Conservation (phyloP, 2,797 vertebrate genomes). For the Natrix natrix region DNA sequence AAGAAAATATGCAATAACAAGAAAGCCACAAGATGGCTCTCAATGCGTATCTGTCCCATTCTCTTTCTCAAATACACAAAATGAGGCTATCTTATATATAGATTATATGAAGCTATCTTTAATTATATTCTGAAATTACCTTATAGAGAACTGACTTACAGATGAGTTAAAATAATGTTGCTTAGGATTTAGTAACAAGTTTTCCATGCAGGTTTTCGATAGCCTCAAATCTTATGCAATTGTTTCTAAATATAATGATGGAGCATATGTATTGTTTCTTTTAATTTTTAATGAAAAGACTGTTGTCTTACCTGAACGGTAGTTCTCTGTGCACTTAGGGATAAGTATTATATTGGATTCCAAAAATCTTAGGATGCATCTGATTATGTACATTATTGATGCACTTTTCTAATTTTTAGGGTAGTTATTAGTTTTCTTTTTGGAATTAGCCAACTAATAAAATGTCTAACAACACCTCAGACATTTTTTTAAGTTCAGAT, state of each 20-base stretch:
- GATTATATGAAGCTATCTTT: background rate
- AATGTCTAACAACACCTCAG: background rate
- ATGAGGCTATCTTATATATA: background rate
- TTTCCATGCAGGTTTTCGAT: background rate
- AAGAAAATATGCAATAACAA: constrained; percentile 31
- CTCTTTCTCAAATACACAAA: background rate
- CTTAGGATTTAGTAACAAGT: background rate
- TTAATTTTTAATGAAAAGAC: background rate
- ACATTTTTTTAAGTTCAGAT: background rate
- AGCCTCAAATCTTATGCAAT: background rate
- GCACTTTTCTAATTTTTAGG: background rate
- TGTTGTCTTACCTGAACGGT: too few relatives aligned
- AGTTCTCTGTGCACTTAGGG: too few relatives aligned
- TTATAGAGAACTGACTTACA: constrained; percentile 1
- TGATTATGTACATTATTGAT: background rate
- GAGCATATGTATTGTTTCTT: background rate
- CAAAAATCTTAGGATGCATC: background rate
- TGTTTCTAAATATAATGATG: background rate
- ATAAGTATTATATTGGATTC: background rate
- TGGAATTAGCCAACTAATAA: background rate
- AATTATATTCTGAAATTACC: background rate
- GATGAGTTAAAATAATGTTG: background rate
- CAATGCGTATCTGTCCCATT: constrained; percentile 44
- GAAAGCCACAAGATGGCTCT: constrained; percentile 66
- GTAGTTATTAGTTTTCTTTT: background rate